Evolutionary conservation across 2,113 vertebrate species (phyloP).

Genomic region (Loxodonta africana): DNA sequence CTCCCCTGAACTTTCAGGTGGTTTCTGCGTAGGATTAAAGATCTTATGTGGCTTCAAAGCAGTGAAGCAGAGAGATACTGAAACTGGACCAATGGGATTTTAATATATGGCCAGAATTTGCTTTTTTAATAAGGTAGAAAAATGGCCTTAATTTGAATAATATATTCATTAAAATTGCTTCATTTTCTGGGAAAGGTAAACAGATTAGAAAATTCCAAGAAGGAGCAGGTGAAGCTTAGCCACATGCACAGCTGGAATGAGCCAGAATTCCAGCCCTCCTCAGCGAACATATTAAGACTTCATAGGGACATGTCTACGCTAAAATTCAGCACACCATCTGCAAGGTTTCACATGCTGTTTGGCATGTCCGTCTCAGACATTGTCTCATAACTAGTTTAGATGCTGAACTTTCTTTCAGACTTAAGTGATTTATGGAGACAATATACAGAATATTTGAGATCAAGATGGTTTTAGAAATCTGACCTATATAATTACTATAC

Average conservation of each 20-base stretch:
- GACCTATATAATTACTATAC: background rate
- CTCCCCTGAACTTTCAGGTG: background rate
- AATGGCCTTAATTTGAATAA: conserved; percentile 41
- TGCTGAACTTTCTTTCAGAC: background rate
- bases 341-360: background rate
- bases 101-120: background rate
- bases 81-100: background rate
- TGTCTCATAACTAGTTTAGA: background rate
- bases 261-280: background rate
- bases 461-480: background rate
- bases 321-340: background rate
- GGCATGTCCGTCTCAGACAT: background rate
- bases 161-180: background rate
- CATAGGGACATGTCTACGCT: background rate
- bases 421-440: background rate
- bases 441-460: background rate
- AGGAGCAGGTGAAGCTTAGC: background rate
- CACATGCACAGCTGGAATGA: background rate
- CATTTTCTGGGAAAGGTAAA: background rate
- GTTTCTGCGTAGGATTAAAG: background rate
- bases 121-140: background rate
- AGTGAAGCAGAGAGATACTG: background rate
- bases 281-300: background rate
- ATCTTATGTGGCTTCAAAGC: background rate
- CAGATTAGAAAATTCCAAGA: background rate